Evolutionary conservation across 2,888 invertebrate species (phyloP).

Genomic region (Mimas tiliae): DNA sequence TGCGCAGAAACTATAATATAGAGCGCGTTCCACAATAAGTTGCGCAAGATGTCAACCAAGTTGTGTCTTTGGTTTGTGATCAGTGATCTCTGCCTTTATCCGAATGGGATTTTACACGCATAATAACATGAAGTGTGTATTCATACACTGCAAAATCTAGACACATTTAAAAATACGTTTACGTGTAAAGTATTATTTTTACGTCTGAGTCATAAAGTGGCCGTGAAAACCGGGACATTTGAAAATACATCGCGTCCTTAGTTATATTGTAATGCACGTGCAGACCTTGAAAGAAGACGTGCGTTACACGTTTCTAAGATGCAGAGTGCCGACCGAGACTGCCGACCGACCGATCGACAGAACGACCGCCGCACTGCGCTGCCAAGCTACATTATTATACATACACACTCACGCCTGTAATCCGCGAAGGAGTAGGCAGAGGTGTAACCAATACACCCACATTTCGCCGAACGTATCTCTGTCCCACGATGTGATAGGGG

Average conservation of each 20-base stretch:
- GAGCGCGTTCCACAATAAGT: too few relatives aligned
- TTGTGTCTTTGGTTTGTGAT: too few relatives aligned
- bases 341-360: not conserved
- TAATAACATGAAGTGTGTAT: not conserved
- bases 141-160: conserved; percentile 17
- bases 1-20: too few relatives aligned
- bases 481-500: too few relatives aligned
- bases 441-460: too few relatives aligned
- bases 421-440: too few relatives aligned
- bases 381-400: not conserved
- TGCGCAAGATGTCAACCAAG: too few relatives aligned
- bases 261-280: conserved; percentile 9
- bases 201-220: conserved; percentile 25
- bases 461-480: too few relatives aligned
- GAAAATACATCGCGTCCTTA: conserved; percentile 22
- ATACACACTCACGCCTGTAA: too few relatives aligned
- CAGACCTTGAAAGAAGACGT: conserved; percentile 20
- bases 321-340: conserved; percentile 1
- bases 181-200: conserved; percentile 29
- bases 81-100: too few relatives aligned
- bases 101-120: not conserved
- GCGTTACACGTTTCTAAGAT: conserved; percentile 5
- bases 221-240: conserved; percentile 25
- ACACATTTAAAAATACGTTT: conserved; percentile 22
- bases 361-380: not conserved